Percentiles rank a stretch among this genome's conserved stretches.
phyloP scores from a whole-genome alignment of 2,113 vertebrate species.

The Falcunculus frontatus region DNA sequence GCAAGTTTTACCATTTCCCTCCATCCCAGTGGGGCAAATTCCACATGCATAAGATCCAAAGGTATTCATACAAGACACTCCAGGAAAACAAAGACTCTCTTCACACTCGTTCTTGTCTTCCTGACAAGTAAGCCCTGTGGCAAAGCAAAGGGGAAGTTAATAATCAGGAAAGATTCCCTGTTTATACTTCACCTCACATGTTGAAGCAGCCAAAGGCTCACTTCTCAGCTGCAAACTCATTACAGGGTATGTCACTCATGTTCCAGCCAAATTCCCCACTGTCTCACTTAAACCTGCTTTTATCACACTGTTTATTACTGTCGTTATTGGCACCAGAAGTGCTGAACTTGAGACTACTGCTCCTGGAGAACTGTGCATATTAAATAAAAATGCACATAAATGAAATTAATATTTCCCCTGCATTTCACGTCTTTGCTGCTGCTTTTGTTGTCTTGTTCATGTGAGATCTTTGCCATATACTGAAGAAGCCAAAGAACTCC shows the following conservation, averaged over 20 bases:
- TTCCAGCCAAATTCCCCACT: constrained; percentile 6
- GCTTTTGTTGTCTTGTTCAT: neutral
- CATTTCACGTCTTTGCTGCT: neutral
- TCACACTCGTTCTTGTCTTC: constrained; percentile 78
- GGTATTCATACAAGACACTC: constrained; percentile 70
- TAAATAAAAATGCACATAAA: neutral
- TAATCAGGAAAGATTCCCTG: neutral
- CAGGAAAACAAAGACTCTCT: constrained; percentile 70
- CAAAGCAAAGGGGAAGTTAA: constrained; percentile 25
- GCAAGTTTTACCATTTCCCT: constrained; percentile 69
- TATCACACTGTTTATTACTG: constrained; percentile 23
- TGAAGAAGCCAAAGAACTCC: neutral
- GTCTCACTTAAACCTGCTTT: constrained; percentile 13
- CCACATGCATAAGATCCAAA: constrained; percentile 75
- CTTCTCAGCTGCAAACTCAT: constrained; percentile 18
- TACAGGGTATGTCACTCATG: neutral
- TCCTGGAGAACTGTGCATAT: neutral
- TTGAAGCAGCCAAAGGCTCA: neutral
- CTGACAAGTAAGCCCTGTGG: constrained; percentile 69
- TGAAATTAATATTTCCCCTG: neutral
- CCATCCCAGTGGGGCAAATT: constrained; percentile 70
- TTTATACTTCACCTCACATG: constrained; percentile 1
- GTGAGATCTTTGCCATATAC: neutral
- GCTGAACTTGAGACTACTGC: neutral
- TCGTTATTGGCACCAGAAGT: neutral